Base-by-base conservation (phyloP, 2,888 invertebrate genomes). In the Orthosia cruda region DNA sequence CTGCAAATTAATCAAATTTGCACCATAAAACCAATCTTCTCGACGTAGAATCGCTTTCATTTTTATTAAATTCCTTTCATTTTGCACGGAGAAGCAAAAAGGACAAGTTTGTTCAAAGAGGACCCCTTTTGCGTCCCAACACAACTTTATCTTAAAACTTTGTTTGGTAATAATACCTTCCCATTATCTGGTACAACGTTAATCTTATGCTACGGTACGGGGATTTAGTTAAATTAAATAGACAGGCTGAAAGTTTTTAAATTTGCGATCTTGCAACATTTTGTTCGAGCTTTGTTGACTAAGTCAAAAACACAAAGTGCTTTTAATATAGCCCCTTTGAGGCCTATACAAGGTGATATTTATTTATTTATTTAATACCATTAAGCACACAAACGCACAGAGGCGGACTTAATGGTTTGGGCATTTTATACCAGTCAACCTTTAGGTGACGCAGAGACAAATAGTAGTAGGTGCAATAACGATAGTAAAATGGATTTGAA, bases 121-220 rank as follows among this genome's bases (percentile, higher is more conserved):
- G 61, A 74, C 65, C 77, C 65, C 67, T 73, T 77, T 75, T 69
- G 69, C 71, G 74, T 69, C 55, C 58, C 45, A 58, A 77, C 54
- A 78, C 81, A 79, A 77, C 58, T 87, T 86, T 77, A 68, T 74
- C 69, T 76, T 75, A 26, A 71, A 88, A 88, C 72, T 88, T 86
- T 77, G 74, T 85, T 72, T 59, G 52, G 70, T 71, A 75, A 81
- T 86, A 81, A 84, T 84, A 81, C 78, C 74, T 88, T 71, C 67
- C 47, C 13, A 75, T 79, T 88, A 74, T 81, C 65, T 70, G 66
- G 32, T 47, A 75, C 76, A 70, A 71, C 20, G 76, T 76, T 79
- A 80, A 87, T 83, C 79, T 74, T 47, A 62, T 45, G 63, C 32
- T 68, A 71, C 18, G 66, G 57, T 65, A 70, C 62, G 77, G 66